Evolutionary conservation across 2,888 invertebrate species (phyloP), one percentile per base, ranked within the genome.

Genomic region (Bombylius major): DNA sequence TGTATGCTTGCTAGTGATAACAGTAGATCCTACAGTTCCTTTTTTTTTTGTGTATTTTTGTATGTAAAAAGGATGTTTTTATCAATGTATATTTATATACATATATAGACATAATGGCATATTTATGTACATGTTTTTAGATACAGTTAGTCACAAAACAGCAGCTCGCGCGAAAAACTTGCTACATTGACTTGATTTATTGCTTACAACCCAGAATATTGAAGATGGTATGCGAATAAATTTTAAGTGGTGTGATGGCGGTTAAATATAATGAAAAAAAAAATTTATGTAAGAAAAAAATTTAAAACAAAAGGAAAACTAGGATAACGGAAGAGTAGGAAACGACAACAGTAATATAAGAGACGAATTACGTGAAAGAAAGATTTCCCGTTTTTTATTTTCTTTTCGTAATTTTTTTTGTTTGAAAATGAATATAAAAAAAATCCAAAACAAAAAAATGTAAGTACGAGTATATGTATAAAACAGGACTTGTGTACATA

Each of bases 91-190:
- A 23, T 23, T 23, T 23, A 23, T 23, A 23, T 23, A 23, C 23
- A 23, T 23, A 23, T 23, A 23, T 23, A 23, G 23, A 23, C 23
- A 23, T 23, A 23, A 3, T 23, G 23, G 23, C 23, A 23, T 23
- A 23, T 23, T 23, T 23, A 23, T 23, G 23, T 23, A 23, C 23
- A 23, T 23, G 23, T 23, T 23, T 23, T 3, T 23, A 23, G 23
- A 23, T 23, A 23, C 23, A 23, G 23, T 23, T 62, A 60, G 59
- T 60, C 60, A 60, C 54, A 59, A 61, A 61, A 61, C 61, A 62
- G 59, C 64, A 64, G 64, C 61, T 63, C 61, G 64, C 64, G 64
- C 62, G 64, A 64, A 63, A 64, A 62, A 64, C 61, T 63, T 62
- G 61, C 62, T 63, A 61, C 59, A 61, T 59, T 59, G 57, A 55